A percentile compares a stretch with the other conserved stretches of the same genome.
These are phyloP conservation scores for Andrena dorsata DNA, from an alignment of 2,888 invertebrate species.

Conservation along the genomic window DNA sequence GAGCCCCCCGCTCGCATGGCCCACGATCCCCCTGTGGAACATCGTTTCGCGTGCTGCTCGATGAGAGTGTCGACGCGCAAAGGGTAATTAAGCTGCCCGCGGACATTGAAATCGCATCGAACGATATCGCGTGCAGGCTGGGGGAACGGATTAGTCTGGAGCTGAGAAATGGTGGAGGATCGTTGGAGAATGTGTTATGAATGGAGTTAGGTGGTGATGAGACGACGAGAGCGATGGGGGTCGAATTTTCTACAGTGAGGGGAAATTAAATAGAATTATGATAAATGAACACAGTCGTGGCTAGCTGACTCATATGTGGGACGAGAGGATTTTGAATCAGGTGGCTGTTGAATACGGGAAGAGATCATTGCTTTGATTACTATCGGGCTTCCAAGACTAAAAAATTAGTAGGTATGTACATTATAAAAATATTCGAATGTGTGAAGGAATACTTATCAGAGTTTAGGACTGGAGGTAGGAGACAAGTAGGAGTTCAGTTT, in stretches of 20 bases:
- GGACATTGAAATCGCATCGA: conserved; percentile 58
- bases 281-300: no score
- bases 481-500: no score
- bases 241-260: background rate
- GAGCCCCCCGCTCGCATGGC: background rate
- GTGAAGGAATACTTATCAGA: no score
- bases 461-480: no score
- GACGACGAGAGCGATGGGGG: background rate
- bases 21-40: conserved; percentile 1
- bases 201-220: background rate
- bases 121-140: conserved; percentile 51
- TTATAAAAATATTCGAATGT: no score
- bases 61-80: conserved; percentile 35
- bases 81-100: conserved; percentile 56
- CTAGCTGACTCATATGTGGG: no score
- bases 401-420: no score
- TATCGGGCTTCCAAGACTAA: no score
- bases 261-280: no score
- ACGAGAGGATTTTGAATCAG: no score
- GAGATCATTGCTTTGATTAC: no score
- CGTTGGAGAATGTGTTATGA: conserved; percentile 12
- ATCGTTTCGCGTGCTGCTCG: conserved; percentile 41
- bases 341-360: no score
- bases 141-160: conserved; percentile 42
- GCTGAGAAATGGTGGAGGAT: conserved; percentile 23